A percentile compares a stretch with the other conserved stretches of the same genome.
Conservation (phyloP, 2,797 vertebrate species). For the Oreochromis grahami region DNA sequence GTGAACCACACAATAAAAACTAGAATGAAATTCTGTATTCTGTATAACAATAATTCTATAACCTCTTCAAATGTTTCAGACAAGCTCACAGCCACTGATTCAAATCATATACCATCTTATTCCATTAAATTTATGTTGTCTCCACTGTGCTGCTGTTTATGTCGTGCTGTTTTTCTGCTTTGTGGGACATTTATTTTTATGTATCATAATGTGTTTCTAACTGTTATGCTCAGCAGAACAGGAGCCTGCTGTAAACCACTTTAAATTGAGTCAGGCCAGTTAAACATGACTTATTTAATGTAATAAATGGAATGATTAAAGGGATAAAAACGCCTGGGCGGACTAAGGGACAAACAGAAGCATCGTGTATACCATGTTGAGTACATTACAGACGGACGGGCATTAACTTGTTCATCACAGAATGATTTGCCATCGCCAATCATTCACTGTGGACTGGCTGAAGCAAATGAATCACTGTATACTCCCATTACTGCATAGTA, state of each 20-base stretch:
- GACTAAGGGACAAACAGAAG: neutral
- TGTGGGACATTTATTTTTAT: neutral
- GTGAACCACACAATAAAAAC: neutral
- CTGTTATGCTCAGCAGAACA: neutral
- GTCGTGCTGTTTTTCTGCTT: neutral
- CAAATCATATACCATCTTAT: neutral
- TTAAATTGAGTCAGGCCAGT: neutral
- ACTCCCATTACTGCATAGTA: neutral
- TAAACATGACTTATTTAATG: neutral
- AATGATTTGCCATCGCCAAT: neutral
- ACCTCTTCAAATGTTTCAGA: neutral
- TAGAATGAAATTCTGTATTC: neutral
- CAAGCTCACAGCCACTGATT: neutral
- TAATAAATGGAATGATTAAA: neutral
- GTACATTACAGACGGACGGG: neutral
- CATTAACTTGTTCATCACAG: neutral
- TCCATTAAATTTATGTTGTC: neutral
- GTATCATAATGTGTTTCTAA: neutral
- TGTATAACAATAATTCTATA: neutral
- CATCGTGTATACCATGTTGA: neutral
- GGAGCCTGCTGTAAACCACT: neutral
- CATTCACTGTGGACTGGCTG: neutral
- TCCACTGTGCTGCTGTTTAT: neutral
- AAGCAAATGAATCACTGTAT: neutral
- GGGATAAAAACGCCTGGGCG: neutral